phyloP scores from a whole-genome alignment of 2,888 invertebrate species.

The Sinhomidia bicolor region DNA sequence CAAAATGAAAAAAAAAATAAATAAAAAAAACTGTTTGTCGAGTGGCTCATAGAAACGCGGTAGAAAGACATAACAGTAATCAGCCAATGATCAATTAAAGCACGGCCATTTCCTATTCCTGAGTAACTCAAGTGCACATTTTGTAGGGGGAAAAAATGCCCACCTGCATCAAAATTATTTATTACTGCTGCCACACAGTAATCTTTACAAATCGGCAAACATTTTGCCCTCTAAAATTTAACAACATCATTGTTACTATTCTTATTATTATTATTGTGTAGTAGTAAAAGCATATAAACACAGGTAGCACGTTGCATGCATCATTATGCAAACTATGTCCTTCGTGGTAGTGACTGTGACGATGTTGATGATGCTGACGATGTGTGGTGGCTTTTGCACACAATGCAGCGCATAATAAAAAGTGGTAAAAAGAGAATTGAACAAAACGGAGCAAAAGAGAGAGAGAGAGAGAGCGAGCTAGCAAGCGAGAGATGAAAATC shows the following conservation, averaged over 20 bases:
- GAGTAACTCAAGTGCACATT: not conserved
- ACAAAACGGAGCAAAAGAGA: not conserved
- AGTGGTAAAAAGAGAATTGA: not conserved
- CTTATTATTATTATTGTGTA: too few species aligned
- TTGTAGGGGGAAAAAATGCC: not conserved
- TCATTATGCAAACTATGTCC: not conserved
- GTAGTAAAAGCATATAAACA: conserved; percentile 15
- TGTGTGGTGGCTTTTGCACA: not conserved
- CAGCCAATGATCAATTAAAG: conserved; percentile 16
- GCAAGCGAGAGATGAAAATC: conserved; percentile 27
- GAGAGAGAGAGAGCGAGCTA: not conserved
- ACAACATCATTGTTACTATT: not conserved
- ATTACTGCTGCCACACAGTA: not conserved
- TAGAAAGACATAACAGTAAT: not conserved
- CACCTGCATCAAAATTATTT: conserved; percentile 56
- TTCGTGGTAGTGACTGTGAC: not conserved
- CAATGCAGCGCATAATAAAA: not conserved
- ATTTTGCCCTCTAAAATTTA: conserved; percentile 26
- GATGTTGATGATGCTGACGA: not conserved
- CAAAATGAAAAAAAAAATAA: not conserved
- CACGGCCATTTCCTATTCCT: conserved; percentile 8
- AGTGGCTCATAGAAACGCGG: not conserved
- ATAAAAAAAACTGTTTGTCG: not conserved
- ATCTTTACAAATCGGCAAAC: conserved; percentile 55
- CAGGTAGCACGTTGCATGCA: not conserved